Conservation (phyloP, 2,888 invertebrate genomes). For the Laspeyria flexula region DNA sequence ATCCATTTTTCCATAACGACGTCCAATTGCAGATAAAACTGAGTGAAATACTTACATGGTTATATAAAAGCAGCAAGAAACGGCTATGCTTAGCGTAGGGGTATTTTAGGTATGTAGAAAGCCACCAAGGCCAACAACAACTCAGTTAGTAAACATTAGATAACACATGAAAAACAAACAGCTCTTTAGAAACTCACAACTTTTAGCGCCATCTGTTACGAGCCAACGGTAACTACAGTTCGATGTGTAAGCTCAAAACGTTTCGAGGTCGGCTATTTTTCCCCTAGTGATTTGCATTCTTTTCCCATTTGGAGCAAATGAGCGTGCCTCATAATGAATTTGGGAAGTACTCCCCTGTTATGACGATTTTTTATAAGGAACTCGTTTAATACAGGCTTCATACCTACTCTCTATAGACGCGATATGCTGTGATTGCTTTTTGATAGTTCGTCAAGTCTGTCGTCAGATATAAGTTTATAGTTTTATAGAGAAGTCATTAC, state of each 20-base stretch:
- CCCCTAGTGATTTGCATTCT: slow-evolving; percentile 47
- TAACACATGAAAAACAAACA: slow-evolving; percentile 10
- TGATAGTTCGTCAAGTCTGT: slow-evolving; percentile 21
- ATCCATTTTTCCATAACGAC: too few species aligned
- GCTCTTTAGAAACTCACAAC: slow-evolving; percentile 24
- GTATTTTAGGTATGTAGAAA: background rate
- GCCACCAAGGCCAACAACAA: slow-evolving; percentile 16
- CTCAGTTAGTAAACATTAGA: slow-evolving; percentile 18
- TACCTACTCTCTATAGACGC: slow-evolving; percentile 26
- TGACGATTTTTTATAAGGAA: slow-evolving; percentile 35
- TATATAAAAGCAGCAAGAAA: background rate
- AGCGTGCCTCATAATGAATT: slow-evolving; percentile 46
- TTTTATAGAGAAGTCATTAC: background rate
- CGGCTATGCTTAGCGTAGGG: too few species aligned
- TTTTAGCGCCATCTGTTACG: slow-evolving; percentile 46
- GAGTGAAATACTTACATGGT: too few species aligned
- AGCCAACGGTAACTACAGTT: slow-evolving; percentile 39
- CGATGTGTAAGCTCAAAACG: slow-evolving; percentile 32
- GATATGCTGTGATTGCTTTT: slow-evolving; percentile 32
- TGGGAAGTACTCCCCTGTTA: slow-evolving; percentile 32
- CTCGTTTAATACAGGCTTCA: slow-evolving; percentile 35
- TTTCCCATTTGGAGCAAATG: slow-evolving; percentile 50
- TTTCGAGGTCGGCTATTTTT: slow-evolving; percentile 40
- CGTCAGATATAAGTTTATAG: background rate
- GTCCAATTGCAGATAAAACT: too few species aligned